A percentile compares a stretch with the other conserved stretches of the same genome.
Evolutionary conservation across 2,888 invertebrate species (phyloP).

Genomic region (Nebria salina): DNA sequence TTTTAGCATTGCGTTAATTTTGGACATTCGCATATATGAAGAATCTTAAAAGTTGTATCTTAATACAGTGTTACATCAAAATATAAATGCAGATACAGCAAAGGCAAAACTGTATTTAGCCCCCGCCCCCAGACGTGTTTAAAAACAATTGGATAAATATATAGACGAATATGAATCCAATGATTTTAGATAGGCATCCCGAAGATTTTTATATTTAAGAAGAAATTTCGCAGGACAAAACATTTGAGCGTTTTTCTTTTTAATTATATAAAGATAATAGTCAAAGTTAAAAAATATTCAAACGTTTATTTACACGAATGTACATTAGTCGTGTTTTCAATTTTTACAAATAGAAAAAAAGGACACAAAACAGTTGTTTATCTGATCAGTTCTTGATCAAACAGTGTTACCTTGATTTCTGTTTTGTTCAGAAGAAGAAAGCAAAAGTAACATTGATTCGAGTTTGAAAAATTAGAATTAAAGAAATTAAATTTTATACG

Average conservation of each 20-base stretch:
- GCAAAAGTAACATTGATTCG: neutral
- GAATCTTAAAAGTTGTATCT: neutral
- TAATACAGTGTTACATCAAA: neutral
- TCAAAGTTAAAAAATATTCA: slow-evolving; percentile 44
- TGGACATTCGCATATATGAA: too few species aligned
- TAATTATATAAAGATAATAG: slow-evolving; percentile 24
- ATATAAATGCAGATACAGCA: neutral
- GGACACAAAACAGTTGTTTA: slow-evolving; percentile 31
- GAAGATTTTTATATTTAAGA: neutral
- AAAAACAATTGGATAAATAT: neutral
- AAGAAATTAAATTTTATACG: slow-evolving; percentile 21
- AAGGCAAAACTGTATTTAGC: neutral
- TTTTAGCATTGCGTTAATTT: too few species aligned
- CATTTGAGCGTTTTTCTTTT: slow-evolving; percentile 31
- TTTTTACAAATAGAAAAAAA: slow-evolving; percentile 25
- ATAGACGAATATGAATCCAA: neutral
- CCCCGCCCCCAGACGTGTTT: neutral
- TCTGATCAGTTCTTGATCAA: slow-evolving; percentile 44
- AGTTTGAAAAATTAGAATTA: slow-evolving; percentile 7
- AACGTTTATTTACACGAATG: slow-evolving; percentile 43
- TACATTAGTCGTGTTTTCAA: slow-evolving; percentile 37
- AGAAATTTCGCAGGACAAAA: neutral
- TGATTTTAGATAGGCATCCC: neutral
- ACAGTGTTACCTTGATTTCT: slow-evolving; percentile 45
- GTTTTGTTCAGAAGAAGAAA: slow-evolving; percentile 19